Evolutionary conservation across 2,113 vertebrate species (phyloP), one percentile per base, ranked within the genome.

Genomic region (Pampusana beccarii): DNA sequence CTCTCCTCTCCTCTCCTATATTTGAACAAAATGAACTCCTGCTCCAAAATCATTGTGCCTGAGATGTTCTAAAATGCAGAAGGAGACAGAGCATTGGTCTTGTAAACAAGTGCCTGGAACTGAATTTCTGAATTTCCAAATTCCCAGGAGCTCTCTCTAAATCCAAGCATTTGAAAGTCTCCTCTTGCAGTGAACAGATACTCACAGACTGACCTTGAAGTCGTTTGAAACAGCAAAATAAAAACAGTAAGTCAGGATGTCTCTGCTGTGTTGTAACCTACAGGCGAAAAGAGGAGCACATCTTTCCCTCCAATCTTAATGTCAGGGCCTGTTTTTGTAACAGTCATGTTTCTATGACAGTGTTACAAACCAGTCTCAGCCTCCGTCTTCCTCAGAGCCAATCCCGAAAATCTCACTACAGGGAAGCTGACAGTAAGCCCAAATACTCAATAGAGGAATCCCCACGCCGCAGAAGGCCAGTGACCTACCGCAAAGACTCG

Each of bases 401-500:
- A 19, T n/a, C 33, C 75, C 24, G 53, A 86, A 61, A 67, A 86
- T 11, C 10, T 19, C 53, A n/a, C 58, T 46, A 54, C 13, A 46
- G 10, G 31, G 83, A 65, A 24, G n/a, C 64, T 69, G 40, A 19
- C 0, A 50, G 40, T 48, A 51, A 80, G 77, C 29, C n/a, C 79
- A 50, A 72, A 61, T 20, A 21, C 17, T 86, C 29, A 13, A 31
- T 53, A 29, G 73, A 67, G 42, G 38, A 78, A 94, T 26, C 17
- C 19, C 31, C 24, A 5, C n/a, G 2, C 20, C 0, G 0, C 61
- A 18, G 28, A 56, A 65, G 29, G 6, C 31, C 18, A 4, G 11
- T 66, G 80, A 95, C 96, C 13, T 98, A 99, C 99, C 98, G 97
- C 80, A 99, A 84, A 40, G 96, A 95, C 48, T 97, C 97, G 2